Evolutionary conservation across 2,888 invertebrate species (phyloP), one percentile per base, ranked within the genome.

Genomic region (Acleris sparsana): DNA sequence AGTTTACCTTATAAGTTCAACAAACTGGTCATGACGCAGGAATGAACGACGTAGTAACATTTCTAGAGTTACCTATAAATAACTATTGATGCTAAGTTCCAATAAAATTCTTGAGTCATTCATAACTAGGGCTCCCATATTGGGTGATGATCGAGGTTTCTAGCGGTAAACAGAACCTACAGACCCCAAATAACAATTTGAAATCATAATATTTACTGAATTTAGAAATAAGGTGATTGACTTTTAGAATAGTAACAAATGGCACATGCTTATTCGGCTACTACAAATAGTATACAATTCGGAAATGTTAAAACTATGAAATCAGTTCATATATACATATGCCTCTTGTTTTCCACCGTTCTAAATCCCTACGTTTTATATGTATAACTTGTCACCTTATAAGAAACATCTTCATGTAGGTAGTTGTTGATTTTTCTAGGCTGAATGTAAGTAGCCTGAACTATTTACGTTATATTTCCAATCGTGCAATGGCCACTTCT

Each of bases 11-110:
- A 46, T n/a, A 51, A 51, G 29, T 53, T 18, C 29, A 46, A 48
- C 46, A 53, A 51, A 44, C 44, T 46, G 9, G 17, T 18, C 18
- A n/a, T 61, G 61, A 53, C 53, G 61, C 53, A 53, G 53, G 53
- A 44, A 53, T 46, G n/a, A 4, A 13, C 39, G 13, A 39, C 39
- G 52, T 44, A 52, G 6, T 44, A 53, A 53, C 29, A 53, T 29
- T 46, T n/a, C 43, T 18, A 44, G 44, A 22, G 43, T 61, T 29
- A 61, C 17, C 52, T 33, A 46, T 44, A 57, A 46, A 46, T 57
- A 57, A 46, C 57, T 16, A 13, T 56, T n/a, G 44, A 13, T n/a
- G 20, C 56, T 44, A n/a, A 57, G 13, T 46, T 25, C 22, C n/a
- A n/a, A 56, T n/a, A 29, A 9, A 22, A 6, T 44, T 25, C 3